Percentiles rank a stretch among this genome's conserved stretches.
Conservation (phyloP, 64 coral and sea anemone species). For the Porites lutea region DNA sequence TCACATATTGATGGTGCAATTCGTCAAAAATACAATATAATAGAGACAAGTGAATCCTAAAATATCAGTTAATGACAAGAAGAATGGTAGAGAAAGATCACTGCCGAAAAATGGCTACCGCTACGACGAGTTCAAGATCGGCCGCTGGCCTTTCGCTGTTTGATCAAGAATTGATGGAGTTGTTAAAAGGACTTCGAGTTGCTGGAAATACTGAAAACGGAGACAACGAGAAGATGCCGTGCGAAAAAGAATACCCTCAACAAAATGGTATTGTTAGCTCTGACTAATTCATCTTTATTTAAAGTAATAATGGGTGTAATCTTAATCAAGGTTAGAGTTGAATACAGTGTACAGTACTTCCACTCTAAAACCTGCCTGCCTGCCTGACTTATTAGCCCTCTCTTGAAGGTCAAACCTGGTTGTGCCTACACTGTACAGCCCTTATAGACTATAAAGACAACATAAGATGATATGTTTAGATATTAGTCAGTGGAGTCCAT, state of each 20-base stretch:
- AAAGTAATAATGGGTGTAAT: not conserved
- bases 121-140: not conserved
- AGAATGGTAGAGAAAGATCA: not conserved
- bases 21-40: not conserved
- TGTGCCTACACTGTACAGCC: too few relatives aligned
- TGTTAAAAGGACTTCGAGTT: not conserved
- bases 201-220: not conserved
- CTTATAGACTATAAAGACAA: too few relatives aligned
- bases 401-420: too few relatives aligned
- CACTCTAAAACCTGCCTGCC: too few relatives aligned
- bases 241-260: too few relatives aligned
- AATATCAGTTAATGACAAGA: not conserved
- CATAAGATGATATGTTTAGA: too few relatives aligned
- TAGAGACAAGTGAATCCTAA: not conserved
- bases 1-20: slow-evolving; percentile 16
- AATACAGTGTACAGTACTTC: too few relatives aligned
- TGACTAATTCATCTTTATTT: not conserved
- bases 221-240: not conserved
- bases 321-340: too few relatives aligned
- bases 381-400: too few relatives aligned
- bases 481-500: too few relatives aligned
- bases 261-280: not conserved
- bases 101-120: not conserved
- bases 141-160: not conserved
- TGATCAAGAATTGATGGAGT: not conserved